Conservation (phyloP, 2,888 invertebrate species). For the Drosophila peninsularis region DNA sequence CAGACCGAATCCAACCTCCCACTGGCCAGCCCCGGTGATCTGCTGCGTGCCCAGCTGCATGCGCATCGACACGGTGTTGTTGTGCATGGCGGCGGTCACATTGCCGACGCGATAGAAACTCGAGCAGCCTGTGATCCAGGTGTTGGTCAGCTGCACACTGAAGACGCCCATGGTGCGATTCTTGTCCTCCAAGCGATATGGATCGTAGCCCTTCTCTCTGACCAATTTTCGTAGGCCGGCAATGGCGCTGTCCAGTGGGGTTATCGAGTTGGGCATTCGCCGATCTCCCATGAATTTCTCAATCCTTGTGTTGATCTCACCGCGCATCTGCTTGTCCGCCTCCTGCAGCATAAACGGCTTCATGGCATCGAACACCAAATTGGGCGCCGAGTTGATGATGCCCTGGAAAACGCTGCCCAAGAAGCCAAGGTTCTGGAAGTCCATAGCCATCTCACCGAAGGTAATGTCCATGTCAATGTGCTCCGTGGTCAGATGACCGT, state of each 20-base stretch:
- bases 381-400: slow-evolving; percentile 92
- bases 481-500: slow-evolving; percentile 91
- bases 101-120: slow-evolving; percentile 93
- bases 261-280: slow-evolving; percentile 93
- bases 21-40: slow-evolving; percentile 90
- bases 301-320: slow-evolving; percentile 90
- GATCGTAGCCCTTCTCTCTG: slow-evolving; percentile 88
- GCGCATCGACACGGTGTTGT: slow-evolving; percentile 87
- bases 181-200: slow-evolving; percentile 90
- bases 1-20: slow-evolving; percentile 90
- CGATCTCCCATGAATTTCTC: slow-evolving; percentile 89
- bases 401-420: slow-evolving; percentile 89
- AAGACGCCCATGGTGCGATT: slow-evolving; percentile 90
- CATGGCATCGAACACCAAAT: slow-evolving; percentile 93
- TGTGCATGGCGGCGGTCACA: slow-evolving; percentile 89
- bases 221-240: slow-evolving; percentile 90
- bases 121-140: slow-evolving; percentile 91
- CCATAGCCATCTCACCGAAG: slow-evolving; percentile 90
- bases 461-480: slow-evolving; percentile 92
- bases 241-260: slow-evolving; percentile 93
- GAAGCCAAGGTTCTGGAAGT: slow-evolving; percentile 92
- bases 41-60: slow-evolving; percentile 92
- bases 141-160: slow-evolving; percentile 89
- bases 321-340: slow-evolving; percentile 90
- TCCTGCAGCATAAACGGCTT: slow-evolving; percentile 93